Conservation (phyloP, 2,797 vertebrate genomes). For the Taenioides sp. region DNA sequence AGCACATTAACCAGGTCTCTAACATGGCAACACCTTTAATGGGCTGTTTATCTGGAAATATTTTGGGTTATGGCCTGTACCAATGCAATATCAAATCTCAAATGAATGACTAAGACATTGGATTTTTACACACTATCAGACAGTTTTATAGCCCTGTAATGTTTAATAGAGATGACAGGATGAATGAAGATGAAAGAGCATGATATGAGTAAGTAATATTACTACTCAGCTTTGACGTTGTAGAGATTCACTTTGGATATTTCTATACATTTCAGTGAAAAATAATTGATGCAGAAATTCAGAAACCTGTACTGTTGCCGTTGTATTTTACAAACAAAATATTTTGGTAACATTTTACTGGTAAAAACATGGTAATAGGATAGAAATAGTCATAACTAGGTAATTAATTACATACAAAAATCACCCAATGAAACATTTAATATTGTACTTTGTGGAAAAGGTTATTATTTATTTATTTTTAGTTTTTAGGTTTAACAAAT, state of each 20-base stretch:
- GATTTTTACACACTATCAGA: background rate
- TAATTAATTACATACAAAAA: too few relatives aligned
- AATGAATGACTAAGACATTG: background rate
- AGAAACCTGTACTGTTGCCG: too few relatives aligned
- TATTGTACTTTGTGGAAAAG: too few relatives aligned
- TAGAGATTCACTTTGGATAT: background rate
- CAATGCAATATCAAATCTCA: background rate
- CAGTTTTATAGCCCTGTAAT: background rate
- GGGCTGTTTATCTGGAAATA: background rate
- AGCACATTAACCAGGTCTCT: background rate
- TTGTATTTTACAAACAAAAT: too few relatives aligned
- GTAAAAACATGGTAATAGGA: too few relatives aligned
- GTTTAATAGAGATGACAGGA: background rate
- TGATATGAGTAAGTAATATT: too few relatives aligned
- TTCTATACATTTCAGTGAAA: background rate
- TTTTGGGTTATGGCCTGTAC: background rate
- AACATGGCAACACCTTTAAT: background rate
- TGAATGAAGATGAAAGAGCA: too few relatives aligned
- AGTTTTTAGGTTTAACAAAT: too few relatives aligned
- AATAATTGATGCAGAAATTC: background rate
- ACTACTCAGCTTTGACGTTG: background rate
- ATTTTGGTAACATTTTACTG: too few relatives aligned
- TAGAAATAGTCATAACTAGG: too few relatives aligned
- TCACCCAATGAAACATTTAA: too few relatives aligned
- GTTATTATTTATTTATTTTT: too few relatives aligned